phyloP scores from a whole-genome alignment of 2,888 invertebrate genomes.

The Trachelus iudaicus region DNA sequence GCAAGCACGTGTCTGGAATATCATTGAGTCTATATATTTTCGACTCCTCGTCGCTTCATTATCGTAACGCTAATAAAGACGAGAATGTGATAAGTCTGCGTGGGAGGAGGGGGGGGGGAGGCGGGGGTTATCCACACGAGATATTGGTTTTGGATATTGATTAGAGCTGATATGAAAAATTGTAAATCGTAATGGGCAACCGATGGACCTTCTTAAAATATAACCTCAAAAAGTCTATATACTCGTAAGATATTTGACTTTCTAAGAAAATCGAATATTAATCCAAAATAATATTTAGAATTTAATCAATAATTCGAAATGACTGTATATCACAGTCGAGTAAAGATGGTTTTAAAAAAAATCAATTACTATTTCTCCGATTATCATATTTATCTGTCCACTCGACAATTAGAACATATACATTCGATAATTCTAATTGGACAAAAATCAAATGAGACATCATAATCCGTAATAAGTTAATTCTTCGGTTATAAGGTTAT shows the following conservation, averaged over 20 bases:
- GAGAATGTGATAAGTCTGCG: background rate
- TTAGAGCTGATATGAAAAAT: background rate
- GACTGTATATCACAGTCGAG: background rate
- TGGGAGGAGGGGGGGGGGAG: background rate
- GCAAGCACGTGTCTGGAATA: conserved; percentile 48
- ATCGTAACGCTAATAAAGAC: background rate
- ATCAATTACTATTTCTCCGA: background rate
- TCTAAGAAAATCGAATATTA: background rate
- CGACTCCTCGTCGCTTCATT: background rate
- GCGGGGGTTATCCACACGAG: background rate
- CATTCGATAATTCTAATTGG: background rate
- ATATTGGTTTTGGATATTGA: background rate
- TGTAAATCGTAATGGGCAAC: background rate
- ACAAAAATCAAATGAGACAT: background rate
- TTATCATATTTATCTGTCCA: background rate
- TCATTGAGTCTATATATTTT: background rate
- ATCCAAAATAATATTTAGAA: background rate
- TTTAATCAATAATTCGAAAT: background rate
- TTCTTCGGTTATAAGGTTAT: background rate
- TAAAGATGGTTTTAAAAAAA: background rate
- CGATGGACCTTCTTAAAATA: background rate
- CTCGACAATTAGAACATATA: background rate
- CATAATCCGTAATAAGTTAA: background rate
- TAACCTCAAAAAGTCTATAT: background rate
- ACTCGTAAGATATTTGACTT: background rate